Evolutionary conservation across 2,888 invertebrate species (phyloP), one percentile per base, ranked within the genome.

Genomic region (Sarcophaga variegata): DNA sequence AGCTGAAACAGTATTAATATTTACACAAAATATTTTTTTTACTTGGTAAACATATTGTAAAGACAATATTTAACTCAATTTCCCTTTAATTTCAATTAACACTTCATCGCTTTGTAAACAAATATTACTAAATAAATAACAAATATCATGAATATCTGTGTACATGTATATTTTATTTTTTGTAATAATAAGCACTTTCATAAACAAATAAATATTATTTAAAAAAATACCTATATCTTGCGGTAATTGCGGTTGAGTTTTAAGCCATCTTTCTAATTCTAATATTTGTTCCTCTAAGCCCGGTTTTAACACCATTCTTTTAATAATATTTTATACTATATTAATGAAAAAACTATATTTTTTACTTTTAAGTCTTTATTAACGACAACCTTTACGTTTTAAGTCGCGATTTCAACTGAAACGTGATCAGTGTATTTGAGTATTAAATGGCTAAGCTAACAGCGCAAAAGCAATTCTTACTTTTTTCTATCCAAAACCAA

Each of bases 221-320:
- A 10, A 37, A 54, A 75, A 70, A 69, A 79, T 94, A 96, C 96
- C 95, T 86, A 96, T 95, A 89, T 95, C 95, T 90, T 95, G 95
- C 1, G 96, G 96, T 70, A 96, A 93, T 92, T 96, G 96, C 0
- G 95, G 94, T 90, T 96, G 96, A 88, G 95, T 95, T 88, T 91
- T 91, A 10, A 96, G 93, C 96, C 96, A 96, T 85, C 94, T 94
- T 91, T 91, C 89, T 74, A 92, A 80, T 63, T 91, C 91, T 47
- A 74, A 74, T 49, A 92, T 86, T 78, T 89, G 89, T 70, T 89
- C 86, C 4, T 88, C 89, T 88, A 90, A 67, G 25, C 88, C 87
- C 77, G 86, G 64, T 60, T 86, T 88, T 54, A 84, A 80, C 66
- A 85, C 81, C 89, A 89, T 89, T 62, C 70, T 78, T 75, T 54